Percentiles rank a stretch among this genome's conserved stretches.
phyloP scores from a whole-genome alignment of 2,888 invertebrate genomes.

The Polydrusus tereticollis region DNA sequence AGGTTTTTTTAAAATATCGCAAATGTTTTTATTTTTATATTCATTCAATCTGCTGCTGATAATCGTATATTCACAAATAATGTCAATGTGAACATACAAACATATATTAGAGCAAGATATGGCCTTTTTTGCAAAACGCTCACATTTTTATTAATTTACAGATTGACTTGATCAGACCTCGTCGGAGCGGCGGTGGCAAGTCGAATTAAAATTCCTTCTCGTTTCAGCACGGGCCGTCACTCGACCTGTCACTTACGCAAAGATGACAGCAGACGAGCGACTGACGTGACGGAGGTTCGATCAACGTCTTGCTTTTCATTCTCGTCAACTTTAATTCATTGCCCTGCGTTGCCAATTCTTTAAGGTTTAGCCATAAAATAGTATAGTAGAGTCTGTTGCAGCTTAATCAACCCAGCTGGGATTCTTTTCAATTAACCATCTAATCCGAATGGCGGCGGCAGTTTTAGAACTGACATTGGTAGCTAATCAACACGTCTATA shows the following conservation, averaged over 20 bases:
- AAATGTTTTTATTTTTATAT: too few species aligned
- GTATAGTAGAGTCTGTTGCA: too few species aligned
- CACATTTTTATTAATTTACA: conserved; percentile 50
- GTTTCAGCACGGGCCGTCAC: conserved; percentile 66
- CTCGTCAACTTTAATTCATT: conserved; percentile 37
- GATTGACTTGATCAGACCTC: conserved; percentile 42
- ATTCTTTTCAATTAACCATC: too few species aligned
- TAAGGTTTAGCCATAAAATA: neutral
- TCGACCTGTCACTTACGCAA: conserved; percentile 64
- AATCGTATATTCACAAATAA: too few species aligned
- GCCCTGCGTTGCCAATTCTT: conserved; percentile 31
- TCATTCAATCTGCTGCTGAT: too few species aligned
- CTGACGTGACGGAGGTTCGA: conserved; percentile 48
- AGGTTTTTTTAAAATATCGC: too few species aligned
- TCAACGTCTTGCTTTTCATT: conserved; percentile 44
- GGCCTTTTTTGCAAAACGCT: neutral
- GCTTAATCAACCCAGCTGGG: too few species aligned
- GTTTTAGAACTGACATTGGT: too few species aligned
- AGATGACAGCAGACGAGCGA: conserved; percentile 62
- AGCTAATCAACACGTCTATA: too few species aligned
- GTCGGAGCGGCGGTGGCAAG: conserved; percentile 44
- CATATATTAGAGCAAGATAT: neutral
- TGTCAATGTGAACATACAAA: too few species aligned
- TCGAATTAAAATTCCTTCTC: conserved; percentile 66
- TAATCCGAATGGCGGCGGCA: too few species aligned